Evolutionary conservation across 2,888 invertebrate genomes (phyloP).

Genomic region (Acanthosepion esculentum): DNA sequence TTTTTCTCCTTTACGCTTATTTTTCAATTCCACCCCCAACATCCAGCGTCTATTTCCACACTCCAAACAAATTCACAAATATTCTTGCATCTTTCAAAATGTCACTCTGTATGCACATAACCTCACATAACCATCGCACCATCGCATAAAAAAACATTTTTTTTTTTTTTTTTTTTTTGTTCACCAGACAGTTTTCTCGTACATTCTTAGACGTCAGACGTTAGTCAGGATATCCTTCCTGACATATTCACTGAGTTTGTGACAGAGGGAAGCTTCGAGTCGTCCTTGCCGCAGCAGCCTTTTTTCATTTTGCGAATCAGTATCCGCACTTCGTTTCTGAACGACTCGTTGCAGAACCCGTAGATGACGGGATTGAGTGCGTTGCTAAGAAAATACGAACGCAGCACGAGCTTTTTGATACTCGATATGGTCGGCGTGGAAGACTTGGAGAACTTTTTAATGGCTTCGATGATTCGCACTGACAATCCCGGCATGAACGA

Average conservation of each 20-base stretch:
- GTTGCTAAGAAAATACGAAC: slow-evolving; percentile 40
- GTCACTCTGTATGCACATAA: neutral
- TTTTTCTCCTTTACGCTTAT: too few species aligned
- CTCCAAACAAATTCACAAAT: too few species aligned
- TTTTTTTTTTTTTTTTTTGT: too few species aligned
- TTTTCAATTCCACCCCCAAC: too few species aligned
- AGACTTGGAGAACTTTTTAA: slow-evolving; percentile 34
- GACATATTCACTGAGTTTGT: slow-evolving; percentile 45
- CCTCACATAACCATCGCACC: neutral
- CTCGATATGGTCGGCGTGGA: slow-evolving; percentile 25
- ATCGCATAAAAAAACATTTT: neutral
- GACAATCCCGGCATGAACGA: slow-evolving; percentile 44
- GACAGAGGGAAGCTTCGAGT: neutral
- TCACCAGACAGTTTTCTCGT: neutral
- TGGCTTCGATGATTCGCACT: slow-evolving; percentile 15
- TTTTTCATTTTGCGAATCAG: slow-evolving; percentile 1
- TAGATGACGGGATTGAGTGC: slow-evolving; percentile 38
- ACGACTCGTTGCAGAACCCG: slow-evolving; percentile 41
- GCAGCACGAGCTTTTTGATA: slow-evolving; percentile 18
- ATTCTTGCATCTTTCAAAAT: neutral
- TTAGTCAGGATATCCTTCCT: neutral
- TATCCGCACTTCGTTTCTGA: slow-evolving; percentile 35
- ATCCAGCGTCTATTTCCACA: neutral
- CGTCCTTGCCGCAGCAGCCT: neutral
- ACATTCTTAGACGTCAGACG: neutral